Evolutionary conservation across 2,888 invertebrate species (phyloP).

Genomic region (Rhagium mordax): DNA sequence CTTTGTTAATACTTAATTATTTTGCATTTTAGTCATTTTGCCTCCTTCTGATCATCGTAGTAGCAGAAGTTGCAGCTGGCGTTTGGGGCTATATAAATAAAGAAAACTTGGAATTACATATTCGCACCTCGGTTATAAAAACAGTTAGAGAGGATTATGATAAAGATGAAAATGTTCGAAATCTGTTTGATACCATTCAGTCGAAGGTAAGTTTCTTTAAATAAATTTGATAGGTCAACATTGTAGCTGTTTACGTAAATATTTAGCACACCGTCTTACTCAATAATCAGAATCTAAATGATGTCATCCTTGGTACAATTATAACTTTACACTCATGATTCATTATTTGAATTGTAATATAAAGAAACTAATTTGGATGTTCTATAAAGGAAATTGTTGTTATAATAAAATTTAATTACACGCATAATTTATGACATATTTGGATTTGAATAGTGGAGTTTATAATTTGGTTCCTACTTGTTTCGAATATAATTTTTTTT

Average conservation of each 20-base stretch:
- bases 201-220: conserved; percentile 70
- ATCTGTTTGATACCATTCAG: conserved; percentile 80
- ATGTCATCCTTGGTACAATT: conserved; percentile 25
- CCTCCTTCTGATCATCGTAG: conserved; percentile 82
- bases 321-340: conserved; percentile 15
- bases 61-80: conserved; percentile 84
- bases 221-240: conserved; percentile 18
- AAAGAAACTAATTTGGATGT: background rate
- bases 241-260: conserved; percentile 26
- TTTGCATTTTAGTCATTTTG: conserved; percentile 82
- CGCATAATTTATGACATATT: too few relatives aligned
- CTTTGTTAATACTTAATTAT: conserved; percentile 9
- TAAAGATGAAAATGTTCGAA: conserved; percentile 71
- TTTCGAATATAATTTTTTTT: background rate
- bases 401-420: background rate
- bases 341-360: background rate
- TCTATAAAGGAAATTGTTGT: background rate
- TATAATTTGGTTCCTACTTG: background rate
- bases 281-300: background rate
- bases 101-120: conserved; percentile 77
- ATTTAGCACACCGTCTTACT: conserved; percentile 6
- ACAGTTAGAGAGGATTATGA: conserved; percentile 79
- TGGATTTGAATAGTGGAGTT: too few relatives aligned
- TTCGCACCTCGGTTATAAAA: conserved; percentile 76
- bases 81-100: conserved; percentile 84